Conservation (phyloP, 2,888 invertebrate species). For the Ophion ventricosus region DNA sequence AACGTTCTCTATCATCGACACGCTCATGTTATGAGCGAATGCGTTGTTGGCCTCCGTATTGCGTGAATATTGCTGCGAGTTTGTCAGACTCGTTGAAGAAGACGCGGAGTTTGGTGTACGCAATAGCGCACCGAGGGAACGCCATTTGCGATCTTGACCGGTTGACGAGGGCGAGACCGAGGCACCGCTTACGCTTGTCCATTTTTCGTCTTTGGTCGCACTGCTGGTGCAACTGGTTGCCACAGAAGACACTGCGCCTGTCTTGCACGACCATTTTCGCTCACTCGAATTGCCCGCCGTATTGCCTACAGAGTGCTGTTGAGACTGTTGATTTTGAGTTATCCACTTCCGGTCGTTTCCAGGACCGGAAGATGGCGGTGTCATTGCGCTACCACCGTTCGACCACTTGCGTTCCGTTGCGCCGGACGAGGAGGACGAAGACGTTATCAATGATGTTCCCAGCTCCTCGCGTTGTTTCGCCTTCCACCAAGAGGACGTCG, state of each 20-base stretch:
- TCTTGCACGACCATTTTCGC: slow-evolving; percentile 77
- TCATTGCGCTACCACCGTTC: slow-evolving; percentile 67
- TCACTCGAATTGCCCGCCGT: slow-evolving; percentile 66
- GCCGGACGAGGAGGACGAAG: slow-evolving; percentile 73
- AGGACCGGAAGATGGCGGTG: slow-evolving; percentile 61
- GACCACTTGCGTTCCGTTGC: slow-evolving; percentile 80
- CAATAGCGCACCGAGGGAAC: slow-evolving; percentile 83
- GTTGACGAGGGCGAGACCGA: slow-evolving; percentile 75
- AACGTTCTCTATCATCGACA: slow-evolving; percentile 77
- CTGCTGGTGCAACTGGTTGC: slow-evolving; percentile 46
- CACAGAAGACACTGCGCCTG: slow-evolving; percentile 65
- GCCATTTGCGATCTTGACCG: slow-evolving; percentile 82
- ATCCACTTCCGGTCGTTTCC: slow-evolving; percentile 69
- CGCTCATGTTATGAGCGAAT: slow-evolving; percentile 77
- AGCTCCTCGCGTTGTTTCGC: slow-evolving; percentile 80
- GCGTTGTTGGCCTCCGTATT: slow-evolving; percentile 68
- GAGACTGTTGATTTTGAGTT: slow-evolving; percentile 51
- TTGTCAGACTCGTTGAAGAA: slow-evolving; percentile 31
- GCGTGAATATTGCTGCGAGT: slow-evolving; percentile 72
- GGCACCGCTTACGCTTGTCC: slow-evolving; percentile 73
- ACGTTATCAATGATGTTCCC: slow-evolving; percentile 62
- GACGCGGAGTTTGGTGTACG: slow-evolving; percentile 72
- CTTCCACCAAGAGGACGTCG: slow-evolving; percentile 82
- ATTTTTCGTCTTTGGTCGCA: slow-evolving; percentile 75
- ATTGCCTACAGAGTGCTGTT: slow-evolving; percentile 30